A percentile compares a stretch with the other conserved stretches of the same genome.
Evolutionary conservation across 2,113 vertebrate species (phyloP).

Genomic region (Alouatta palliata): DNA sequence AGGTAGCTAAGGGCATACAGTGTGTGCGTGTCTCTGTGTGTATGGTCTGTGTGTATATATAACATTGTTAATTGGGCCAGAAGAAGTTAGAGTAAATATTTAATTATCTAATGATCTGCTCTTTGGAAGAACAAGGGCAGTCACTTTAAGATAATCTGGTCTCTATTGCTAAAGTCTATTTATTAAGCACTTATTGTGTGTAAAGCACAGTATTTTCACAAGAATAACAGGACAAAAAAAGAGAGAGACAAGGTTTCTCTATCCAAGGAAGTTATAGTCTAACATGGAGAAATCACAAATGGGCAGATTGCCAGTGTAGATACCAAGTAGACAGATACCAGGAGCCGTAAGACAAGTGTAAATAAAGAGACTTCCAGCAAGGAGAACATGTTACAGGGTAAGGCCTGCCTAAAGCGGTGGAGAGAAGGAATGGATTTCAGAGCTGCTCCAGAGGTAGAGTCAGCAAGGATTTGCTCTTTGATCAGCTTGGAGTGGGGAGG

Average conservation of each 20-base stretch:
- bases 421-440: neutral
- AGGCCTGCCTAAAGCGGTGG: neutral
- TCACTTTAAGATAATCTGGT: constrained; percentile 31
- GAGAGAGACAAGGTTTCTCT: neutral
- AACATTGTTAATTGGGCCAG: neutral
- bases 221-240: neutral
- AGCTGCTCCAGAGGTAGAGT: too few relatives aligned
- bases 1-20: neutral
- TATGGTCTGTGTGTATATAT: neutral
- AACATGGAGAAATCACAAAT: neutral
- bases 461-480: neutral
- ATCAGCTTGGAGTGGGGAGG: neutral
- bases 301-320: neutral
- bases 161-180: neutral
- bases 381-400: neutral
- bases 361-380: neutral
- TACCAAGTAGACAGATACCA: neutral
- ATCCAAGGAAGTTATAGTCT: neutral
- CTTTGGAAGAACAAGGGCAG: neutral
- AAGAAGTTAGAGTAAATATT: constrained; percentile 57
- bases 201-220: neutral
- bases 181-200: neutral
- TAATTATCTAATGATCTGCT: constrained; percentile 42
- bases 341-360: neutral
- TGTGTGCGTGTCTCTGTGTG: neutral